Evolutionary conservation across 2,888 invertebrate species (phyloP).

Genomic region (Parnassius apollo): DNA sequence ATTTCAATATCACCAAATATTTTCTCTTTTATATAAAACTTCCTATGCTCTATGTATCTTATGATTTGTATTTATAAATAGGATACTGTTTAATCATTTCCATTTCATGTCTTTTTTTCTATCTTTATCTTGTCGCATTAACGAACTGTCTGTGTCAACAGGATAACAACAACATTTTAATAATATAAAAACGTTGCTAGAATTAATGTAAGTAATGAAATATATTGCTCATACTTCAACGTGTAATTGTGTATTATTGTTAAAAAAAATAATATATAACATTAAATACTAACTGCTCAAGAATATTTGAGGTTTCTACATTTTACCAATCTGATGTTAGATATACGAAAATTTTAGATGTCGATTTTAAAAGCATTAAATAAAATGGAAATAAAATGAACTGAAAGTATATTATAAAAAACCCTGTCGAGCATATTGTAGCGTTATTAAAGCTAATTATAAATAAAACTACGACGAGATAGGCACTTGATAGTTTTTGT

Average conservation of each 20-base stretch:
- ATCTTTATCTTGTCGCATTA: too few relatives aligned
- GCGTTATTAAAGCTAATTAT: slow-evolving; percentile 44
- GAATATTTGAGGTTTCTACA: slow-evolving; percentile 36
- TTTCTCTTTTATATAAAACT: too few relatives aligned
- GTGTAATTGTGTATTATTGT: slow-evolving; percentile 15
- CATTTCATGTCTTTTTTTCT: too few relatives aligned
- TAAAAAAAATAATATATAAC: background rate
- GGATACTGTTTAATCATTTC: too few relatives aligned
- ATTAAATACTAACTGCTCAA: slow-evolving; percentile 35
- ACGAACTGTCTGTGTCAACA: too few relatives aligned
- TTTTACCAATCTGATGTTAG: slow-evolving; percentile 27
- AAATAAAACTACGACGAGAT: slow-evolving; percentile 10
- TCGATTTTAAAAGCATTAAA: slow-evolving; percentile 42
- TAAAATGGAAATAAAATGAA: slow-evolving; percentile 69
- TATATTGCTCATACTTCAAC: slow-evolving; percentile 11
- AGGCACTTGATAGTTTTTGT: slow-evolving; percentile 11
- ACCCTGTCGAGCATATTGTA: slow-evolving; percentile 55
- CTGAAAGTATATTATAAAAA: slow-evolving; percentile 58
- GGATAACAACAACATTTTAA: too few relatives aligned
- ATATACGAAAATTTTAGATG: slow-evolving; percentile 42
- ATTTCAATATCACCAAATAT: too few relatives aligned
- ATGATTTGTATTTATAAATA: too few relatives aligned
- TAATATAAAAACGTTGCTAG: slow-evolving; percentile 14
- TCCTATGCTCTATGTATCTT: too few relatives aligned
- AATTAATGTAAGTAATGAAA: slow-evolving; percentile 26